Conservation (phyloP, 2,113 vertebrate genomes). For the Hemiscyllium ocellatum region DNA sequence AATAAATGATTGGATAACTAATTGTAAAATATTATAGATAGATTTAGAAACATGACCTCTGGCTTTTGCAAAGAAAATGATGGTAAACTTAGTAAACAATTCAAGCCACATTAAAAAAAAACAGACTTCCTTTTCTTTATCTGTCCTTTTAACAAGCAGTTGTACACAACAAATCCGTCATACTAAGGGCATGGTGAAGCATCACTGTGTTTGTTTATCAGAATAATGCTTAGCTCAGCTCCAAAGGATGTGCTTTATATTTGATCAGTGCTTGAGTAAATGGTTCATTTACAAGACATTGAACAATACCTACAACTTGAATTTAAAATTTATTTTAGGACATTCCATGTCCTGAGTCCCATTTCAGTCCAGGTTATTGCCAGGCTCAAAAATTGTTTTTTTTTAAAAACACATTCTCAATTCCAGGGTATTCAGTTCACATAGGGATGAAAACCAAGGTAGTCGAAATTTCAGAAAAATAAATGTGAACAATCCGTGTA, state of each 20-base stretch:
- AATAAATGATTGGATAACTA: not conserved
- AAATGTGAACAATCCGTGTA: not conserved
- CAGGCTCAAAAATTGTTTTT: not conserved
- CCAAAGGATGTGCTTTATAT: not conserved
- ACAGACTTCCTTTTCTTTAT: not conserved
- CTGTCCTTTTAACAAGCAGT: not conserved
- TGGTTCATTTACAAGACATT: not conserved
- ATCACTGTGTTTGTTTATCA: not conserved
- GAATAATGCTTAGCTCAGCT: not conserved
- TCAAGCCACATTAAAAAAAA: conserved; percentile 14
- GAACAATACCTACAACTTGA: not conserved
- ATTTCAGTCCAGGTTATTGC: not conserved
- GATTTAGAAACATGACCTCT: not conserved
- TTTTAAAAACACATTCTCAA: not conserved
- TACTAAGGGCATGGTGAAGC: not conserved
- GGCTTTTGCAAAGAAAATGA: not conserved
- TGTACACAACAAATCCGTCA: not conserved
- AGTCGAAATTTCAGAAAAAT: not conserved
- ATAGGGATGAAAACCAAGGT: not conserved
- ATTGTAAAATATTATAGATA: not conserved
- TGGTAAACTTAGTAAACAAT: not conserved
- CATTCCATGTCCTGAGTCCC: not conserved
- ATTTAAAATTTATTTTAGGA: not conserved
- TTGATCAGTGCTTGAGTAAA: not conserved
- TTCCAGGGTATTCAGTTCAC: not conserved